Evolutionary conservation across 2,797 vertebrate species (phyloP), one percentile per base, ranked within the genome.

Genomic region (Austrolebias charrua): DNA sequence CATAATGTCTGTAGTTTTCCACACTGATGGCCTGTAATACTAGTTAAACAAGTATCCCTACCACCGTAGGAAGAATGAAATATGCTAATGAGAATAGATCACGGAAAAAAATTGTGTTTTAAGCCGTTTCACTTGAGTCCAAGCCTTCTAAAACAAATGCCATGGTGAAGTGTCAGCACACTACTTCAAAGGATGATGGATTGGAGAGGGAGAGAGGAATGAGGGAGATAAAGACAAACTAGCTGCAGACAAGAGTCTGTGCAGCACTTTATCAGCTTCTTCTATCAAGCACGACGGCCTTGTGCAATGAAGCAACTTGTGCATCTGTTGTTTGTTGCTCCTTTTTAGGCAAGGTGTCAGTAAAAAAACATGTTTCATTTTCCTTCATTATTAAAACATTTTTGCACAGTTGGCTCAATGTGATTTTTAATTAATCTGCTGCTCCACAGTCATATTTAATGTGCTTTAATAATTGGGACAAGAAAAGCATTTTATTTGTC

Each of bases 201-300:
- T 57, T 47, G 57, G 50, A 53, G 58, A 63, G 52, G 53, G 42
- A 61, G 14, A 56, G 57, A 68, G 66, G 54, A 79, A 80, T 71
- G 63, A 77, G 51, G 28, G 29, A 78, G 71, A 87, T 74, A 60
- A 79, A 77, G 60, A 68, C 61, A 65, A 76, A 74, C 50, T 58
- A 73, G 67, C 59, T 67, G 45, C 66, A 50, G 69, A 81, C 44
- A 65, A 56, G 58, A 76, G 71, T 65, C 63, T 66, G 50, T 75
- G 66, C 75, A 56, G 59, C 56, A 45, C 45, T 86, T 83, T 78
- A 83, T 90, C 78, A 85, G 79, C 56, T 44, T 63, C 24, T 49
- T 48, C 46, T 76, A 71, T 48, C 33, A 8, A 75, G 80, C 65
- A 49, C 81, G 50, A 58, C 19, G 57, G 63, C 78, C 83, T 84